Conservation (phyloP, 2,113 vertebrate genomes). For the Cochlearius cochlearius region DNA sequence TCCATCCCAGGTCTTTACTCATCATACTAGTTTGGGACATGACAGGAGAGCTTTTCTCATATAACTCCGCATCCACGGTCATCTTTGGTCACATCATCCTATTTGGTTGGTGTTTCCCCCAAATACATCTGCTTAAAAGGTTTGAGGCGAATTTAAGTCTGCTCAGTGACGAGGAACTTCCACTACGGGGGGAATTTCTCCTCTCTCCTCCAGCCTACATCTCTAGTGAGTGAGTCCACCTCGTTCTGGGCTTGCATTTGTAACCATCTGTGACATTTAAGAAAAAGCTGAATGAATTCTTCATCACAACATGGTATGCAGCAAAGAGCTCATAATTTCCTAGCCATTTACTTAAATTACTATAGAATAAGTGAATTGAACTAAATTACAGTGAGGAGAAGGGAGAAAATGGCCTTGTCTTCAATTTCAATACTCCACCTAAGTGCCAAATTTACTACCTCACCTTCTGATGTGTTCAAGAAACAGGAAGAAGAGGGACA, state of each 20-base stretch:
- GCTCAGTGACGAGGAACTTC: background rate
- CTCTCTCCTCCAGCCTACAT: background rate
- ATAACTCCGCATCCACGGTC: background rate
- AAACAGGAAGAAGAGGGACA: background rate
- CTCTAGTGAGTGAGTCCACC: background rate
- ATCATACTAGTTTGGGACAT: background rate
- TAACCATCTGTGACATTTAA: conserved; percentile 5
- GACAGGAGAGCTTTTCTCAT: background rate
- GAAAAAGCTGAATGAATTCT: background rate
- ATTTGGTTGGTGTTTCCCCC: background rate
- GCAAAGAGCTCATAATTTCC: background rate
- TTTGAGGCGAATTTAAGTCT: background rate
- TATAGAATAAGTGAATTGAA: conserved; percentile 1
- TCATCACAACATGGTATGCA: background rate
- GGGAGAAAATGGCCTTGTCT: background rate
- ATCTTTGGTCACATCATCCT: background rate
- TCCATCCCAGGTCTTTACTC: background rate
- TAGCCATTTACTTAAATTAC: background rate
- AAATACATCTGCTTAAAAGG: background rate
- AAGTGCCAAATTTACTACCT: background rate
- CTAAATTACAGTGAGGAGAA: background rate
- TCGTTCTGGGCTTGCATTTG: background rate
- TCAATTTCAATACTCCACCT: background rate
- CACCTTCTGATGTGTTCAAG: background rate
- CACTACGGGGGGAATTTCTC: background rate